Conservation (phyloP, 1,140 invertebrate genomes). For the Mylabris phalerata region DNA sequence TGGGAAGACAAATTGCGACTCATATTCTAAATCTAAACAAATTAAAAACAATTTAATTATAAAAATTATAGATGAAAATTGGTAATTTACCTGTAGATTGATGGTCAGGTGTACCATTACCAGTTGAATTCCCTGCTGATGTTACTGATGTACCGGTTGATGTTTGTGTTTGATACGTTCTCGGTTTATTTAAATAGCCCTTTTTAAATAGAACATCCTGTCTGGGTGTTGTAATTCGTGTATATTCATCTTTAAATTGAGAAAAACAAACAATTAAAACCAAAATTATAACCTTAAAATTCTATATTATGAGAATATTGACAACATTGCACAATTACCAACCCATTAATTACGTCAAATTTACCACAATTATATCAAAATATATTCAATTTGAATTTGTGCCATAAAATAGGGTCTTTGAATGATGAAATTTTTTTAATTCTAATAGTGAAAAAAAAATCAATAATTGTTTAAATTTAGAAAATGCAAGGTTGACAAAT, state of each 20-base stretch:
- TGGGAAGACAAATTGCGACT: conserved; percentile 41
- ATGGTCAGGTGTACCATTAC: conserved; percentile 41
- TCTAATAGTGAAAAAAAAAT: no score
- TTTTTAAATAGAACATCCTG: conserved; percentile 69
- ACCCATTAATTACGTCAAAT: no score
- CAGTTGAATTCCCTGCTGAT: conserved; percentile 36
- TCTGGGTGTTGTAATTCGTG: conserved; percentile 60
- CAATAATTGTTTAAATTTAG: no score
- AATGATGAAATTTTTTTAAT: no score
- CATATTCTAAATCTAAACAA: conserved; percentile 39
- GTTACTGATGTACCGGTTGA: conserved; percentile 38
- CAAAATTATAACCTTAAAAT: no score
- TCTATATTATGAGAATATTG: no score
- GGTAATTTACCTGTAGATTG: conserved; percentile 35
- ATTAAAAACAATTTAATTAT: conserved; percentile 7
- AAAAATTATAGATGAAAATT: background rate
- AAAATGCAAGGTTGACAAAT: no score
- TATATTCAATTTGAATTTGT: no score
- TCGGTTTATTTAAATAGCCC: conserved; percentile 58
- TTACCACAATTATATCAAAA: no score
- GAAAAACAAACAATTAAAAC: background rate
- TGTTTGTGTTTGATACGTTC: conserved; percentile 42
- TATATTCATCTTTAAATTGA: conserved; percentile 56
- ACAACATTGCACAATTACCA: no score
- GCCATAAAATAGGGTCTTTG: no score